Conservation (phyloP, 2,797 vertebrate genomes). For the Poeciliopsis gracilis region DNA sequence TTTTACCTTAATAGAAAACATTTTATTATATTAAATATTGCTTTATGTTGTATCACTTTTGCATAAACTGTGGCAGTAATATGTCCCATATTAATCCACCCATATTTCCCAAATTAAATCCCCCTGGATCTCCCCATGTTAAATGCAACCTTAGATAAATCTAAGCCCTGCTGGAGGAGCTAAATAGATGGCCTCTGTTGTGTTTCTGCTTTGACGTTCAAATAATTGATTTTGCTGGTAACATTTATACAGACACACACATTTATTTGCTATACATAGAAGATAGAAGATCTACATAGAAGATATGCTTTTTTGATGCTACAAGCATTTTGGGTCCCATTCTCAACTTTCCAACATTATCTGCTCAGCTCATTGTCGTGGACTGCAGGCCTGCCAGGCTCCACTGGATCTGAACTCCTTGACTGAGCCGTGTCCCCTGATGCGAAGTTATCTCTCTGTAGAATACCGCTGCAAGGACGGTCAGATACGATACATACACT, state of each 20-base stretch:
- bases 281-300: no score
- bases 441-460: slow-evolving; percentile 91
- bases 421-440: slow-evolving; percentile 86
- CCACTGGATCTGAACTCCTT: slow-evolving; percentile 81
- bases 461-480: slow-evolving; percentile 91
- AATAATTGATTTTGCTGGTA: neutral
- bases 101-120: no score
- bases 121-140: no score
- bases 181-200: neutral
- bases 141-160: neutral
- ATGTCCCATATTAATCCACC: no score
- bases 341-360: slow-evolving; percentile 7
- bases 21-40: no score
- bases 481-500: slow-evolving; percentile 66
- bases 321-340: no score
- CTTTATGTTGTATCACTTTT: no score
- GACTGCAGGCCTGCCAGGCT: slow-evolving; percentile 91
- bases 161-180: neutral
- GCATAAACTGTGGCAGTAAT: no score
- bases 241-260: neutral
- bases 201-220: neutral
- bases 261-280: no score
- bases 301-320: neutral
- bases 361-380: slow-evolving; percentile 86
- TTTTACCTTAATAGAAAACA: no score